Evolutionary conservation across 2,888 invertebrate genomes (phyloP).

Genomic region (Corbicula japonica): DNA sequence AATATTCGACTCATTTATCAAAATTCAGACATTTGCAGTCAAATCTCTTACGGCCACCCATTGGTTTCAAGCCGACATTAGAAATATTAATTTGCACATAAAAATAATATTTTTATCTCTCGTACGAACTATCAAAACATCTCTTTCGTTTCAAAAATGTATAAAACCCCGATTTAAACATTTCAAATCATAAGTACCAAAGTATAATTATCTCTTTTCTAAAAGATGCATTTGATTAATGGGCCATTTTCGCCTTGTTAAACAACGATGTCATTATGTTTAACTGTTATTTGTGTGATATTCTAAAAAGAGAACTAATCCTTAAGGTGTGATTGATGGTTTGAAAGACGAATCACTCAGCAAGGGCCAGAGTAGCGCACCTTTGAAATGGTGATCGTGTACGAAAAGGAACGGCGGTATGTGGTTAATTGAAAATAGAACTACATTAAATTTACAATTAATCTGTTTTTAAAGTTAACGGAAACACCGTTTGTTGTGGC

Average conservation of each 20-base stretch:
- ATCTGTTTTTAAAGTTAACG: too few species aligned
- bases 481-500: too few species aligned
- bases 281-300: constrained; percentile 37
- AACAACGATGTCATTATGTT: constrained; percentile 36
- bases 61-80: constrained; percentile 19
- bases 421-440: constrained; percentile 41
- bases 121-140: constrained; percentile 13
- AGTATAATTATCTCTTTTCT: constrained; percentile 27
- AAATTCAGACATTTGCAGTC: constrained; percentile 22
- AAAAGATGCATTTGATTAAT: constrained; percentile 32
- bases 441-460: too few species aligned
- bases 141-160: too few species aligned
- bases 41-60: constrained; percentile 39
- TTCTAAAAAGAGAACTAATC: neutral
- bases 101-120: constrained; percentile 34
- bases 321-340: constrained; percentile 42
- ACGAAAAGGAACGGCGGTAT: constrained; percentile 23
- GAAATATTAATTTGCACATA: constrained; percentile 21
- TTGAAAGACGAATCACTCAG: constrained; percentile 35
- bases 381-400: constrained; percentile 51
- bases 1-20: constrained; percentile 39
- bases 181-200: constrained; percentile 20
- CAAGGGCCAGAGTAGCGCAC: constrained; percentile 21
- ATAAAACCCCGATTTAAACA: constrained; percentile 21
- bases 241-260: constrained; percentile 7